A percentile compares a stretch with the other conserved stretches of the same genome.
Evolutionary conservation across 2,797 vertebrate species (phyloP).

Genomic region (Hyperoplus immaculatus): DNA sequence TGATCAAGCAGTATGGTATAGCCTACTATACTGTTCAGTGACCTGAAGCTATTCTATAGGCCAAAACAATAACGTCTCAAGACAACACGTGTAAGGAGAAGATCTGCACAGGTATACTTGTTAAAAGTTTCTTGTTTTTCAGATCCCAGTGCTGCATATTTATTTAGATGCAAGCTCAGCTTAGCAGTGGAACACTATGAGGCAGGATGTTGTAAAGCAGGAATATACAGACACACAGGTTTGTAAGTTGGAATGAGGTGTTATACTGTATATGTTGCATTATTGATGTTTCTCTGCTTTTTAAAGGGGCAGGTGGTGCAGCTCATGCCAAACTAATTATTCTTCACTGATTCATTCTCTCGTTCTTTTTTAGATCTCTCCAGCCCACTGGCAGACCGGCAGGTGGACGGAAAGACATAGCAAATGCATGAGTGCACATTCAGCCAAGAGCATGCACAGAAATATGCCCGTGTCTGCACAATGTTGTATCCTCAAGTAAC

Average conservation of each 20-base stretch:
- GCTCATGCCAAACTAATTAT: constrained; percentile 2
- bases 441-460: not conserved
- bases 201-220: constrained; percentile 14
- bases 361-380: not conserved
- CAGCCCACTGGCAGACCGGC: not conserved
- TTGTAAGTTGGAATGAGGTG: constrained; percentile 26
- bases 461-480: constrained; percentile 4
- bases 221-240: constrained; percentile 23
- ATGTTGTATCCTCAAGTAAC: constrained; percentile 44
- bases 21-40: constrained; percentile 1
- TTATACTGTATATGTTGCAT: constrained; percentile 47
- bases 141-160: not conserved
- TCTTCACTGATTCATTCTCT: constrained; percentile 23
- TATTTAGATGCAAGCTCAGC: constrained; percentile 2
- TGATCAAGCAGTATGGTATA: not conserved
- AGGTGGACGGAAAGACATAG: not conserved
- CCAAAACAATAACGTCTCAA: not conserved
- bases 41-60: not conserved
- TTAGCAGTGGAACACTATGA: not conserved
- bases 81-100: not conserved
- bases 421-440: not conserved
- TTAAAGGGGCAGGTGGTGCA: constrained; percentile 9
- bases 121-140: constrained; percentile 9
- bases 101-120: constrained; percentile 6
- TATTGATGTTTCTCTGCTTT: constrained; percentile 48